Base-by-base conservation (phyloP, 2,113 vertebrate species). In the Sceloporus tristichus region DNA sequence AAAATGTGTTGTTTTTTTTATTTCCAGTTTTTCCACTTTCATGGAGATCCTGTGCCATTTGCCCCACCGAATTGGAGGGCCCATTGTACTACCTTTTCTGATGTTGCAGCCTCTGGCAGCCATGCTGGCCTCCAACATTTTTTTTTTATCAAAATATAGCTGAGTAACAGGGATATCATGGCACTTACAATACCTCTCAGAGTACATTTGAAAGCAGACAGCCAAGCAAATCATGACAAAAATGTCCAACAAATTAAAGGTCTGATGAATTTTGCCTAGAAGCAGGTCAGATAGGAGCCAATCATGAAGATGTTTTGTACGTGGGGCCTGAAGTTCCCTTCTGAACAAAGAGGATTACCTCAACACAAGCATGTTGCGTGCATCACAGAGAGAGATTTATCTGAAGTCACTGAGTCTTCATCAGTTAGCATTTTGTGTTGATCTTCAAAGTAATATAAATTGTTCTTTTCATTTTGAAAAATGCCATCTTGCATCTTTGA, bases 391-490 rank as follows among this genome's bases (percentile, higher is more conserved):
- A 62, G 86, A 86, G 90, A 68, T 29, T 80, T 68, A 90, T 84
- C 74, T 77, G 73, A 79, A 92, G 38, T 91, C 48, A 85, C 71
- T 83, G 59, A 82, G 91, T 93, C 53, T 87, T 88, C 90, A 78
- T 75, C 71, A 85, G 56, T 62, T 19, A 77, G 68, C 21, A 90
- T 86, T 90, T 87, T 14, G 79, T 91, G 56, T 54, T 85, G 87
- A 89, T 56, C 77, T 93, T 92, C 79, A 89, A 9, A 82, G 89
- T 65, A 80, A 85, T 91, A 88, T 66, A 90, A 91, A 85, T 34
- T 88, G 94, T 86, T 71, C 11, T 90, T 93, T 93, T 79, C 88
- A 10, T 94, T 91, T 92, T 92, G 77, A 92, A 95, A 90, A 77
- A 82, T 18, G 86, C 75, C 54, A 88, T 11, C 77, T 89, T 92